Conservation (phyloP, 2,888 invertebrate species). For the Drosophila neutralis region DNA sequence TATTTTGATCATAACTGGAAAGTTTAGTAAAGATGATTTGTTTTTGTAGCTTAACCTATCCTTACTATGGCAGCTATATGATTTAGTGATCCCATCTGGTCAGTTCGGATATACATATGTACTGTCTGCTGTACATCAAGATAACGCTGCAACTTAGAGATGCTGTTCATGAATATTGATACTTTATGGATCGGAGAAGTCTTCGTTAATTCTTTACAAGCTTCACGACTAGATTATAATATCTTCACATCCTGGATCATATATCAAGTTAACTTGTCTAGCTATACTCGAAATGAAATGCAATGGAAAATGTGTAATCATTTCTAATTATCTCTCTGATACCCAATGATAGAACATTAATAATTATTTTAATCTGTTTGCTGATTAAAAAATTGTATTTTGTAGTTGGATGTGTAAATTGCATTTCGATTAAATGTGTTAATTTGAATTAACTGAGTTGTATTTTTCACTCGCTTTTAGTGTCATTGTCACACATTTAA, state of each 20-base stretch:
- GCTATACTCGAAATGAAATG: background rate
- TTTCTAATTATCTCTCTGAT: background rate
- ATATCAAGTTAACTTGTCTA: background rate
- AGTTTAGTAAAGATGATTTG: background rate
- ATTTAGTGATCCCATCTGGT: background rate
- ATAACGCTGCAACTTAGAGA: too few species aligned
- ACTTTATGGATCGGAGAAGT: background rate
- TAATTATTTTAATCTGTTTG: background rate
- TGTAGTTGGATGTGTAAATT: background rate
- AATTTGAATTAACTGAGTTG: background rate
- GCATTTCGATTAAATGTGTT: background rate
- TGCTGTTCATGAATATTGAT: background rate
- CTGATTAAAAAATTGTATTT: background rate
- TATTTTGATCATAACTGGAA: background rate
- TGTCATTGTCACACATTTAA: conserved; percentile 3
- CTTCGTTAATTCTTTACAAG: background rate
- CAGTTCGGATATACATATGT: background rate
- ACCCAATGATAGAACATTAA: background rate
- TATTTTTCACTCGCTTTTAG: background rate
- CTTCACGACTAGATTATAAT: background rate
- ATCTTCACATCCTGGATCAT: background rate
- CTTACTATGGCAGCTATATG: too few species aligned
- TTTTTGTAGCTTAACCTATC: background rate
- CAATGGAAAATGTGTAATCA: background rate
- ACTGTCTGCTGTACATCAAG: too few species aligned